These are phyloP conservation scores for Nemotelus nigrinus DNA, from an alignment of 2,888 invertebrate genomes.

Conservation along the genomic window DNA sequence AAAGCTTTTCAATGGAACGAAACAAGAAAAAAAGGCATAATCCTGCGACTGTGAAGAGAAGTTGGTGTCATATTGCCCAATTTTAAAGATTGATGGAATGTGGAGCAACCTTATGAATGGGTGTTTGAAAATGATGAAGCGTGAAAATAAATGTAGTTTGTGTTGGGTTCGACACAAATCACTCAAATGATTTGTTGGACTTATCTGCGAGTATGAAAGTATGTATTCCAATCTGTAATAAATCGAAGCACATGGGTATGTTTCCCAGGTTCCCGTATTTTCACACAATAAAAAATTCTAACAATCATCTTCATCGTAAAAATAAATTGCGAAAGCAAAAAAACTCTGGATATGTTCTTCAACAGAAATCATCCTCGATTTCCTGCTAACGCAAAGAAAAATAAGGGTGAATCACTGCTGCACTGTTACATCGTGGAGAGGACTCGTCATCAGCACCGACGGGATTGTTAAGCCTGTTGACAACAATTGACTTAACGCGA, in stretches of 20 bases:
- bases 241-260: background rate
- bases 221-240: background rate
- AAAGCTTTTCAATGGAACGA: background rate
- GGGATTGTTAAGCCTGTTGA: constrained; percentile 33
- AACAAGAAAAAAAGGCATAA: background rate
- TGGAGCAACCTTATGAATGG: too few relatives aligned
- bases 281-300: background rate
- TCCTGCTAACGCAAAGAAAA: background rate
- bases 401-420: background rate
- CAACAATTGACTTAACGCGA: constrained; percentile 54
- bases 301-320: constrained; percentile 14
- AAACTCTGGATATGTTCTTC: background rate
- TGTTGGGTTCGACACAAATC: too few relatives aligned
- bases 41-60: background rate
- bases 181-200: too few relatives aligned
- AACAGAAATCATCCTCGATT: background rate
- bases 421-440: background rate
- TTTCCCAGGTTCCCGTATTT: background rate
- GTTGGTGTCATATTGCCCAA: background rate
- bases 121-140: too few relatives aligned
- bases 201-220: too few relatives aligned
- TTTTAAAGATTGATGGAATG: too few relatives aligned
- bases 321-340: background rate
- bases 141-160: too few relatives aligned
- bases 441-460: constrained; percentile 16